Conservation (phyloP, 1,140 invertebrate species). For the Bactericera cockerelli region DNA sequence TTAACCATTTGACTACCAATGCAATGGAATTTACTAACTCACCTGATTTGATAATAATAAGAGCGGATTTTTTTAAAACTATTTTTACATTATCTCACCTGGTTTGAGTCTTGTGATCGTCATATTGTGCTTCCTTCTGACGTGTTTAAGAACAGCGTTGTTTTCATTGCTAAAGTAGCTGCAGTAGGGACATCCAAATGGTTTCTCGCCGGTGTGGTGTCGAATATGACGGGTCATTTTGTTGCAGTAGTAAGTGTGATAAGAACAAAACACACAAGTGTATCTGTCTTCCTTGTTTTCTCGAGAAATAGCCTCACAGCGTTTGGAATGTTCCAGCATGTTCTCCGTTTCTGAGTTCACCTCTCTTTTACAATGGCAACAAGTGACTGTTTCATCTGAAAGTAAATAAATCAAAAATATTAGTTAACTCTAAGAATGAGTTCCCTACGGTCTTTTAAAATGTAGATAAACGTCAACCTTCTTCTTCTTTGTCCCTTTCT, state of each 20-base stretch:
- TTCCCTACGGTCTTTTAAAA: no score
- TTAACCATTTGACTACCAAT: no score
- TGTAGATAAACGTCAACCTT: no score
- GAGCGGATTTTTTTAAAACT: no score
- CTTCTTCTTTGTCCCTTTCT: no score
- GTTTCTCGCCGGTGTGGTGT: slow-evolving; percentile 27
- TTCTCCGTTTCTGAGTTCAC: not conserved
- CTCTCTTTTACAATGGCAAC: not conserved
- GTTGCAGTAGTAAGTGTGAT: slow-evolving; percentile 22
- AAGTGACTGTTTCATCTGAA: no score
- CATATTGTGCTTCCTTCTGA: not conserved
- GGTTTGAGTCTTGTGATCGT: no score
- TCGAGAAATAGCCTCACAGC: not conserved
- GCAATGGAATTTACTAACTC: no score
- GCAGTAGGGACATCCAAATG: slow-evolving; percentile 33
- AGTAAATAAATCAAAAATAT: no score
- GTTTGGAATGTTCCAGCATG: not conserved
- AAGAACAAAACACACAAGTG: slow-evolving; percentile 28
- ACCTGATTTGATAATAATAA: no score
- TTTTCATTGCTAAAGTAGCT: slow-evolving; percentile 20
- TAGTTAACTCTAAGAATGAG: no score
- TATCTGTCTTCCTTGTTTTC: not conserved
- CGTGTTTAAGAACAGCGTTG: slow-evolving; percentile 18
- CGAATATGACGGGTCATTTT: slow-evolving; percentile 46
- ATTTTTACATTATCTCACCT: no score